phyloP scores from a whole-genome alignment of 2,113 vertebrate genomes.

The Charadrius vociferus region DNA sequence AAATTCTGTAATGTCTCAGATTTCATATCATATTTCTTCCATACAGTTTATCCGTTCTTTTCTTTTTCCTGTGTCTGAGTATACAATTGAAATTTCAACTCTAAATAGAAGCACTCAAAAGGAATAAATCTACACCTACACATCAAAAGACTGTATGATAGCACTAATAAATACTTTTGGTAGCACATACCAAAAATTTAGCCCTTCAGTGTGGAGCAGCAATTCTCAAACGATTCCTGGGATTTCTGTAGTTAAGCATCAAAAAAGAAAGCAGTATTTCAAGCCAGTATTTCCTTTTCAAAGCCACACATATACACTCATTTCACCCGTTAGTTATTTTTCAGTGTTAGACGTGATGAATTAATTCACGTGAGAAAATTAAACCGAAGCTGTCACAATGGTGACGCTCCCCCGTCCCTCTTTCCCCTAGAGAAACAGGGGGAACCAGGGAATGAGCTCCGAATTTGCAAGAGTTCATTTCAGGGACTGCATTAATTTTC shows the following conservation, averaged over 20 bases:
- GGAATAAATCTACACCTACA: constrained; percentile 7
- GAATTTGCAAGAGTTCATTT: neutral
- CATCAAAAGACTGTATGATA: neutral
- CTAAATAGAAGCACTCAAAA: constrained; percentile 38
- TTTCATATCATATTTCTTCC: neutral
- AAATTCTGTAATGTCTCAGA: neutral
- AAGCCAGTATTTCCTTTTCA: neutral
- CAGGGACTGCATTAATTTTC: neutral
- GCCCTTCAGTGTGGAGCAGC: neutral
- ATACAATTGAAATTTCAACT: constrained; percentile 20
- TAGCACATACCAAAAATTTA: neutral
- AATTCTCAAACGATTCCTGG: neutral
- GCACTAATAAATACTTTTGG: neutral
- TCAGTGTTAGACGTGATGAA: neutral
- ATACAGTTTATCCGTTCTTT: neutral
- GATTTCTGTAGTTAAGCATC: neutral
- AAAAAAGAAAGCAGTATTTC: neutral
- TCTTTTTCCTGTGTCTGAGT: neutral
- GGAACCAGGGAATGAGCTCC: neutral
- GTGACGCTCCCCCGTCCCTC: fast-evolving
- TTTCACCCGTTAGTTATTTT: neutral
- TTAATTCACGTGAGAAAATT: neutral
- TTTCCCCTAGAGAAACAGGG: neutral
- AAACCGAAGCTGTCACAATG: neutral
- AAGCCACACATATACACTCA: neutral